phyloP scores from a whole-genome alignment of 2,113 vertebrate genomes.

The Cinclus cinclus region DNA sequence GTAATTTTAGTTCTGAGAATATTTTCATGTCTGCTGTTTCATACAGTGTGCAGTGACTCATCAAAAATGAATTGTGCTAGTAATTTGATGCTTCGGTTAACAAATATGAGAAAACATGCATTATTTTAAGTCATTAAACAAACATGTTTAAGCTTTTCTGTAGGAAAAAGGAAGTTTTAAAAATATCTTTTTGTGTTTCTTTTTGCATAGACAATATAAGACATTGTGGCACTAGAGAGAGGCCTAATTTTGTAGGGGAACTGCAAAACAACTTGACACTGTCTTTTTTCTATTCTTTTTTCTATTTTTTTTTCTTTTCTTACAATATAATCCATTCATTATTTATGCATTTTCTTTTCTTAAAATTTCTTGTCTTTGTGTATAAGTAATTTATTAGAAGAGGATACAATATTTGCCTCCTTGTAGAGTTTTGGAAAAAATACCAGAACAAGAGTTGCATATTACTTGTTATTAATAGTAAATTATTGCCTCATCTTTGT shows the following conservation, averaged over 20 bases:
- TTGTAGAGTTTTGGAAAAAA: neutral
- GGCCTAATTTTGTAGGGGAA: neutral
- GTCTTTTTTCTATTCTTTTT: neutral
- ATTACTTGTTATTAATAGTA: neutral
- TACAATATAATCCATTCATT: neutral
- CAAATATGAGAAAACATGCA: neutral
- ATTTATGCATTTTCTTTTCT: neutral
- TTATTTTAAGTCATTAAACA: neutral
- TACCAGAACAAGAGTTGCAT: neutral
- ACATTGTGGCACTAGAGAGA: neutral
- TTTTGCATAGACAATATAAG: neutral
- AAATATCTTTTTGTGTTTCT: neutral
- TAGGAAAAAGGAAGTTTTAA: neutral
- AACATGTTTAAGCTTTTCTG: neutral
- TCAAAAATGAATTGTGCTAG: conserved; percentile 11
- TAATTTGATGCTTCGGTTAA: conserved; percentile 11
- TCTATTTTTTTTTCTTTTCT: neutral
- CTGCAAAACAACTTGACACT: neutral
- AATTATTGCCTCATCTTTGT: neutral
- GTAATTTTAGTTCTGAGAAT: neutral
- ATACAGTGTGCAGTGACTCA: conserved; percentile 20
- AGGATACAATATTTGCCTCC: neutral
- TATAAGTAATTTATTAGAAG: neutral
- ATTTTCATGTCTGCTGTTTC: conserved; percentile 1
- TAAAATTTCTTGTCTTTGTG: neutral